Conservation (phyloP, 1,140 invertebrate genomes). For the Hydropsyche tenuis region DNA sequence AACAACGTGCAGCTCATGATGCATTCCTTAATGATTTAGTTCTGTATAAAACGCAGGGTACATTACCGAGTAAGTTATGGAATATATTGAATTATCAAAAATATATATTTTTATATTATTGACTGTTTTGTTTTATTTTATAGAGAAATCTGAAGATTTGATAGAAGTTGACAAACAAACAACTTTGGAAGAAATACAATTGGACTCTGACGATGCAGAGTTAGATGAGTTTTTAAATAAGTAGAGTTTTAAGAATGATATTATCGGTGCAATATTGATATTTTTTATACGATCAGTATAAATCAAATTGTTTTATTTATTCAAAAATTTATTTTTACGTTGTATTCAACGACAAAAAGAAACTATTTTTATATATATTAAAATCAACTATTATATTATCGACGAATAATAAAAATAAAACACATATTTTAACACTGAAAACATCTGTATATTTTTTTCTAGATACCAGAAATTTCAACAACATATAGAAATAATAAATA, state of each 20-base stretch:
- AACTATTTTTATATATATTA: too few species aligned
- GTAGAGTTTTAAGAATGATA: conserved; percentile 6
- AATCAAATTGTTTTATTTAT: too few species aligned
- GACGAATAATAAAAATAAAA: conserved; percentile 2
- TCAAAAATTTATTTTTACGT: too few species aligned
- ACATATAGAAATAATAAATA: conserved; percentile 32
- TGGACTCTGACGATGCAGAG: conserved; percentile 41
- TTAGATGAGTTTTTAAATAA: conserved; percentile 44
- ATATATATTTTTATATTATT: not conserved
- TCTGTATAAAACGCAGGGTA: conserved; percentile 36
- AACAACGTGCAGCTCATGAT: conserved; percentile 36
- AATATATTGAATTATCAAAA: too few species aligned
- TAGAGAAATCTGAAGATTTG: conserved; percentile 15
- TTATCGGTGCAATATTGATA: too few species aligned
- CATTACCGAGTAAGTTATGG: conserved; percentile 36
- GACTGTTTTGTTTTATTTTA: not conserved
- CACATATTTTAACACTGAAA: conserved; percentile 28
- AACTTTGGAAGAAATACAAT: conserved; percentile 44
- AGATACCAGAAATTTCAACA: conserved; percentile 41
- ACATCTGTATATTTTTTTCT: conserved; percentile 38
- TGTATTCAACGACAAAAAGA: too few species aligned
- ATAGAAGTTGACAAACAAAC: not conserved
- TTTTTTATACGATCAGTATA: too few species aligned
- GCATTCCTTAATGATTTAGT: conserved; percentile 42
- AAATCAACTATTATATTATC: too few species aligned